A percentile compares a stretch with the other conserved stretches of the same genome.
phyloP scores from a whole-genome alignment of 2,797 vertebrate species.

The Leuciscus waleckii region DNA sequence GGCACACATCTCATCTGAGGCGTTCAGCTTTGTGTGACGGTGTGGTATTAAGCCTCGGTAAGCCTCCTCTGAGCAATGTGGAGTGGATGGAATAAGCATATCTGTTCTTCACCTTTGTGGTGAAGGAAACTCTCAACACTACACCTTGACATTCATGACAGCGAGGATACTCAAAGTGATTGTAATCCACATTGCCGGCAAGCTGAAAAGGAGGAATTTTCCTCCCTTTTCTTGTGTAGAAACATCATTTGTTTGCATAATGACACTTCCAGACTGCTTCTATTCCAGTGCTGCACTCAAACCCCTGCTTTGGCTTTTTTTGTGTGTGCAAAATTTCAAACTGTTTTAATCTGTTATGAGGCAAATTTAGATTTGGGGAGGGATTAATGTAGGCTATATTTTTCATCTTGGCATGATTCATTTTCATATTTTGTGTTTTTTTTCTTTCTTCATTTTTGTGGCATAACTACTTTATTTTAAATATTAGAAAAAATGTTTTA shows the following conservation, averaged over 20 bases:
- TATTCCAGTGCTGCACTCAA: slow-evolving; percentile 23
- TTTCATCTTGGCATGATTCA: not conserved
- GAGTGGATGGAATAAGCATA: slow-evolving; percentile 77
- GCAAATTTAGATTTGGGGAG: not conserved
- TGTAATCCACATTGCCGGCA: slow-evolving; percentile 52
- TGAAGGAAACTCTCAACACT: slow-evolving; percentile 52
- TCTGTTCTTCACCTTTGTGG: slow-evolving; percentile 60
- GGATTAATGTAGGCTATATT: not conserved
- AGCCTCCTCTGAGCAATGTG: slow-evolving; percentile 69
- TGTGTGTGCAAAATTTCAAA: not conserved
- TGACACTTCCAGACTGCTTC: slow-evolving; percentile 36
- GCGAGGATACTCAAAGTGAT: slow-evolving; percentile 56
- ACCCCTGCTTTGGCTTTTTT: slow-evolving; percentile 11
- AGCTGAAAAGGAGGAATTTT: slow-evolving; percentile 55
- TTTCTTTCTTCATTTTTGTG: not conserved
- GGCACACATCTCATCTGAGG: slow-evolving; percentile 86
- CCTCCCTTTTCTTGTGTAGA: slow-evolving; percentile 25
- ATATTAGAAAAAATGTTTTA: not conserved
- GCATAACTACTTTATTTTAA: not conserved
- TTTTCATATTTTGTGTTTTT: not conserved
- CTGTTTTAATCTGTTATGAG: slow-evolving; percentile 23
- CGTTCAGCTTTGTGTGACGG: slow-evolving; percentile 69
- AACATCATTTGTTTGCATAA: slow-evolving; percentile 44
- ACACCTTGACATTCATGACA: slow-evolving; percentile 60
- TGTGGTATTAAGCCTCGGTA: slow-evolving; percentile 68